Base-by-base conservation (phyloP, 1,140 invertebrate species). In the Ceratitis capitata region DNA sequence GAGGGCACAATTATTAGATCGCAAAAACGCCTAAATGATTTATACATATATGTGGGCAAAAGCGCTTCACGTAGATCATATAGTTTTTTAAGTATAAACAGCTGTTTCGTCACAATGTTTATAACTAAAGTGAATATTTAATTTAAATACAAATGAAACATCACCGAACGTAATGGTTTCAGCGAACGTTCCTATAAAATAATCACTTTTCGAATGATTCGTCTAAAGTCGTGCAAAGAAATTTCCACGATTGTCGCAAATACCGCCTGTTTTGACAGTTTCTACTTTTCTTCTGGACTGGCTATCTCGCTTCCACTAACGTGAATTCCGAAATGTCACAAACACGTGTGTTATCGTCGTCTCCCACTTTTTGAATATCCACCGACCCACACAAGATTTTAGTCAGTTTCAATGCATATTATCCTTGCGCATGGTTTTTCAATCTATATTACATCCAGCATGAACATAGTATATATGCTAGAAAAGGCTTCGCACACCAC, bases 401-500 rank as follows among this genome's bases (percentile, higher is more conserved):
- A 45, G 61, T 29, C 45, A n/a, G 10, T 58, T 61, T 47, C n/a
- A 26, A 61, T n/a, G 26, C 39, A 83, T 83, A 84, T 86, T 84
- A 26, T 64, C 53, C 58, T 29, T 42, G 83, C 82, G 64, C 82
- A 84, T 84, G 85, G 82, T 26, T 64, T 74, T 84, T 42, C 19
- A 42, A 19, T 84, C 74, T 10, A 56, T 58, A 23, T 58, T 69
- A 53, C n/a, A 61, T 42, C 45, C 16, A 56, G 23, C 82, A 84
- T 49, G 64, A 82, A 84, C 16, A 26, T 32, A 32, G 53, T 39
- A n/a, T n/a, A 58, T 84, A 10, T 58, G 23, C n/a, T 5, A 32
- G 29, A 83, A 86, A 84, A 78, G 16, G 39, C 85, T 86, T 84
- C 61, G 82, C 83, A 74, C 29, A 85, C 42, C 53, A 64, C 53